Percentiles rank a stretch among this genome's conserved stretches.
phyloP scores from a whole-genome alignment of 2,113 vertebrate genomes.

The Rhombomys opimus region DNA sequence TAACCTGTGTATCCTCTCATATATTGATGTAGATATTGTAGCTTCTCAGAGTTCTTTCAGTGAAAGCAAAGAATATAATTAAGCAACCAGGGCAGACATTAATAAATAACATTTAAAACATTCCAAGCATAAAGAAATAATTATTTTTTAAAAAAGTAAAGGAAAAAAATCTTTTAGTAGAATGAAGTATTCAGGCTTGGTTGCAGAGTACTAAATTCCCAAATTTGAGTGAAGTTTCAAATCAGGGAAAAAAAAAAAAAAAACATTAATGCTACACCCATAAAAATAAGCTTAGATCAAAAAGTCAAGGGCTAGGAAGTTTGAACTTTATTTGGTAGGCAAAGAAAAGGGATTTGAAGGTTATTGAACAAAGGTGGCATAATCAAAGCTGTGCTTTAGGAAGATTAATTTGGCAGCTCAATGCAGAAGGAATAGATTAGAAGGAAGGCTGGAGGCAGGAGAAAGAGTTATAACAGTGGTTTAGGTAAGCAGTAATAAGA shows the following conservation, averaged over 20 bases:
- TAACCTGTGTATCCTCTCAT: background rate
- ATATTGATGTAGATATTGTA: background rate
- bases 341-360: constrained; percentile 71
- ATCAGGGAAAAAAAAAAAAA: background rate
- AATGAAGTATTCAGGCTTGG: background rate
- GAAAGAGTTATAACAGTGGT: constrained; percentile 68
- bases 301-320: constrained; percentile 50
- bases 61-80: background rate
- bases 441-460: constrained; percentile 48
- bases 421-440: constrained; percentile 61
- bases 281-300: constrained; percentile 50
- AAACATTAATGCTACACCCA: constrained; percentile 28
- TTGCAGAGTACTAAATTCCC: background rate
- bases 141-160: background rate
- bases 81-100: background rate
- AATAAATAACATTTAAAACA: background rate
- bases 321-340: constrained; percentile 50
- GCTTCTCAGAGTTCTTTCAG: background rate
- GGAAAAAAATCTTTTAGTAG: too few species aligned
- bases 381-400: constrained; percentile 69
- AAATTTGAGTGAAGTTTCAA: background rate
- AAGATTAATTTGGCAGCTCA: constrained; percentile 74
- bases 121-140: background rate
- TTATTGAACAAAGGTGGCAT: constrained; percentile 62
- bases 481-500: constrained; percentile 65